Conservation (phyloP, 2,888 invertebrate genomes). For the Drosophila anomalata region DNA sequence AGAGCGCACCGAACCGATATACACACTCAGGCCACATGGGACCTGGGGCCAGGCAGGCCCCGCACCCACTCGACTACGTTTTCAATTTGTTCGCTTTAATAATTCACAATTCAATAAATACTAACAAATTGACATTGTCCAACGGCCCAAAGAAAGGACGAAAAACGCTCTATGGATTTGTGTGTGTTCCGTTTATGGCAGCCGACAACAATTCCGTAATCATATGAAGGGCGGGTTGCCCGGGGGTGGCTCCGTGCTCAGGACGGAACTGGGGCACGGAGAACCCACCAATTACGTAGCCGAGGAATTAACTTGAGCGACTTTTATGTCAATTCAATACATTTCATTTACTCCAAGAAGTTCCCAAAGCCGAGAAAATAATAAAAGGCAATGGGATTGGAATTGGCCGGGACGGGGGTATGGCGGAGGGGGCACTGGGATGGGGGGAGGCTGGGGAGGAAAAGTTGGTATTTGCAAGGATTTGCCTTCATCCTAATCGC, state of each 20-base stretch:
- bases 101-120: constrained; percentile 82
- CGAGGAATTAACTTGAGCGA: constrained; percentile 77
- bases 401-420: neutral
- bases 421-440: neutral
- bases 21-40: constrained; percentile 19
- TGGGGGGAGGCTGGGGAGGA: neutral
- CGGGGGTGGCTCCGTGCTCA: neutral
- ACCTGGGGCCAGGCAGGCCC: neutral
- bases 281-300: constrained; percentile 73
- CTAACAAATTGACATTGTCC: constrained; percentile 81
- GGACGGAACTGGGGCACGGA: neutral
- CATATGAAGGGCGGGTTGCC: constrained; percentile 15
- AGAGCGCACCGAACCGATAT: constrained; percentile 5
- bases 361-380: constrained; percentile 1
- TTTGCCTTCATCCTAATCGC: constrained; percentile 38
- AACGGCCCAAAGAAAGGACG: constrained; percentile 48
- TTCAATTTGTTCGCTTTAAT: constrained; percentile 81
- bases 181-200: constrained; percentile 29
- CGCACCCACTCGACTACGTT: constrained; percentile 25
- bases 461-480: constrained; percentile 14
- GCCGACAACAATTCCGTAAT: constrained; percentile 40
- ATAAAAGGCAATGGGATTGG: neutral
- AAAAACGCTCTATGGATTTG: constrained; percentile 36
- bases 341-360: constrained; percentile 69
- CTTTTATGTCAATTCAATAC: constrained; percentile 80